Percentiles rank a stretch among this genome's conserved stretches.
Conservation (phyloP, 2,888 invertebrate species). For the Pollenia angustigena region DNA sequence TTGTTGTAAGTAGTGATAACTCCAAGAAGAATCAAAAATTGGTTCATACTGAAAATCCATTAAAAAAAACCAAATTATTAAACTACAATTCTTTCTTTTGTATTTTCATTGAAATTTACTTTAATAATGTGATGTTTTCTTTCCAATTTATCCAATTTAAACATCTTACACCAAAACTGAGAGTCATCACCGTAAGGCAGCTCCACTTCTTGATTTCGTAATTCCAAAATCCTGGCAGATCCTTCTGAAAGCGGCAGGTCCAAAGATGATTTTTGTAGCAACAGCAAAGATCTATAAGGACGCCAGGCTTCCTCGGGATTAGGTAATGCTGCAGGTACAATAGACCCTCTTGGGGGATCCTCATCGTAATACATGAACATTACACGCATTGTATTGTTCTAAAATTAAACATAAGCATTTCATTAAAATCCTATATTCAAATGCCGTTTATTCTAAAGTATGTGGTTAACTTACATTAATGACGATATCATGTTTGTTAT, state of each 20-base stretch:
- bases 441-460: neutral
- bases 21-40: conserved; percentile 86
- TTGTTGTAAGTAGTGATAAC: conserved; percentile 87
- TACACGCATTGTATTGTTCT: conserved; percentile 88
- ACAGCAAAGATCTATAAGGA: conserved; percentile 86
- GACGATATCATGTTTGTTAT: conserved; percentile 87
- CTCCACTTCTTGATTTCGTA: conserved; percentile 85
- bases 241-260: conserved; percentile 78
- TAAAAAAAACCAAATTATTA: neutral
- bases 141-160: conserved; percentile 86
- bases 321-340: conserved; percentile 86
- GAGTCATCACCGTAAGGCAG: conserved; percentile 86
- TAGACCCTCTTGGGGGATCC: conserved; percentile 85
- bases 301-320: conserved; percentile 83
- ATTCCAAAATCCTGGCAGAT: conserved; percentile 84
- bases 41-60: conserved; percentile 86
- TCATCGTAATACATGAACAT: conserved; percentile 87
- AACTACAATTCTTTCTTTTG: neutral
- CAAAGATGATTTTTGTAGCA: conserved; percentile 86
- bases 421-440: neutral
- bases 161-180: conserved; percentile 87
- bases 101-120: conserved; percentile 84
- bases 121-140: conserved; percentile 87
- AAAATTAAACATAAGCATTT: conserved; percentile 69
- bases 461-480: conserved; percentile 86